Base-by-base conservation (phyloP, 35 echinoderm and acorn worm genomes). In the Apostichopus japonicus region DNA sequence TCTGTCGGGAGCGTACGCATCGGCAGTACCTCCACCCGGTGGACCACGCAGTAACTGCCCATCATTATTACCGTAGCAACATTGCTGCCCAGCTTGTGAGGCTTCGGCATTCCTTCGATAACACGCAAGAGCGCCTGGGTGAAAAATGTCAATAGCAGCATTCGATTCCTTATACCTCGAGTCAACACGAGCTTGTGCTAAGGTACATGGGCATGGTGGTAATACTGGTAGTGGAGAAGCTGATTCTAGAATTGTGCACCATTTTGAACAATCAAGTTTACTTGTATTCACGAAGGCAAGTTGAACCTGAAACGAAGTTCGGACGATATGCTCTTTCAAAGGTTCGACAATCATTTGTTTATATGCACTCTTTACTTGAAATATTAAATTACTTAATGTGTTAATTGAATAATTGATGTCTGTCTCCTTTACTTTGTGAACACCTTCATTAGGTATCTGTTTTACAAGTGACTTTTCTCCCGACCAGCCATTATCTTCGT, bases 121-220 rank as follows among this genome's bases (percentile, higher is more conserved):
- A 23, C 81, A 84, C 4, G 10, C 21, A 59, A 8, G 0, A 14
- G 81, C 81, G 6, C 81, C 81, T 58, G 54, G 19, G 23, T 84
- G 81, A 58, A 84, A 84, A 23, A 17, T 23, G 6, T 7, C 3
- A 2, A 62, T 53, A 84, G 13, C 81, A 17, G 15, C 54, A 22
- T 22, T 58, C 22, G 17, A 57, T 51, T 23, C 53, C 53, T 84
- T 10, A 11, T 54, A 90, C 57, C 24, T 7, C n/a, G 57, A 24
- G 23, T 24, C 87, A 21, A 25, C 27, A 19, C 24, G 19, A 56
- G 51, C 23, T 16, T 72, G 87, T 72, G 27, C 63, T 65, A 72
- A 89, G 76, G 33, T 27, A 56, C 54, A 88, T 91, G 82, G 94
- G 76, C 59, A 23, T 75, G 94, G 94, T 78, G 94, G 94, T 91